These are phyloP conservation scores for Forbesichthys agassizii DNA, from an alignment of 2,113 vertebrate species.

Conservation along the genomic window DNA sequence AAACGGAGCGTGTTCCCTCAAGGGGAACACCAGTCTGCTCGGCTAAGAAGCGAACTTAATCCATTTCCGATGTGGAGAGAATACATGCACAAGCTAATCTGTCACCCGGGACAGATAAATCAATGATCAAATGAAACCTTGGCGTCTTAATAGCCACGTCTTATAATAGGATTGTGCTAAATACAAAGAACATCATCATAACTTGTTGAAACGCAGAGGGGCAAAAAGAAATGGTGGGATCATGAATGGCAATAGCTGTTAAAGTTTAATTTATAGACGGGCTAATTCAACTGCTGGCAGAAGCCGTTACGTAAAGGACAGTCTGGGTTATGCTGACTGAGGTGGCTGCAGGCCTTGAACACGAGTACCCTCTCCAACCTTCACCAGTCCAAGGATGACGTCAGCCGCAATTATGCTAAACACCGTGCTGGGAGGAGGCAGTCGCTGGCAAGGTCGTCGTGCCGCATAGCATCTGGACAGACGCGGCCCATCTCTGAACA, in stretches of 20 bases:
- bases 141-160: slow-evolving; percentile 5
- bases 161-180: slow-evolving; percentile 5
- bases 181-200: slow-evolving; percentile 41
- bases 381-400: slow-evolving; percentile 67
- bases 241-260: slow-evolving; percentile 41
- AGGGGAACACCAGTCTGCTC: slow-evolving; percentile 33
- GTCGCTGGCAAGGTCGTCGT: slow-evolving; percentile 75
- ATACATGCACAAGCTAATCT: slow-evolving; percentile 37
- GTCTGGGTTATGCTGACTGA: slow-evolving; percentile 71
- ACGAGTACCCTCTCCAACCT: slow-evolving; percentile 67
- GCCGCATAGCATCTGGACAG: slow-evolving; percentile 78
- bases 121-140: slow-evolving; percentile 34
- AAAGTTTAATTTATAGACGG: slow-evolving; percentile 62
- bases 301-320: slow-evolving; percentile 52
- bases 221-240: slow-evolving; percentile 19
- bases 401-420: slow-evolving; percentile 77
- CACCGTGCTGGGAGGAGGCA: slow-evolving; percentile 66
- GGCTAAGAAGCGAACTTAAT: slow-evolving; percentile 27
- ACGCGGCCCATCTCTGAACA: slow-evolving; percentile 34
- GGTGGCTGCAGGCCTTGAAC: slow-evolving; percentile 63
- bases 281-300: slow-evolving; percentile 62
- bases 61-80: slow-evolving; percentile 40
- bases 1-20: slow-evolving; percentile 33
- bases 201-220: slow-evolving; percentile 29
- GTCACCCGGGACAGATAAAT: slow-evolving; percentile 36